Evolutionary conservation across 2,888 invertebrate genomes (phyloP), one percentile per base, ranked within the genome.

Genomic region (Strigamia maritima): DNA sequence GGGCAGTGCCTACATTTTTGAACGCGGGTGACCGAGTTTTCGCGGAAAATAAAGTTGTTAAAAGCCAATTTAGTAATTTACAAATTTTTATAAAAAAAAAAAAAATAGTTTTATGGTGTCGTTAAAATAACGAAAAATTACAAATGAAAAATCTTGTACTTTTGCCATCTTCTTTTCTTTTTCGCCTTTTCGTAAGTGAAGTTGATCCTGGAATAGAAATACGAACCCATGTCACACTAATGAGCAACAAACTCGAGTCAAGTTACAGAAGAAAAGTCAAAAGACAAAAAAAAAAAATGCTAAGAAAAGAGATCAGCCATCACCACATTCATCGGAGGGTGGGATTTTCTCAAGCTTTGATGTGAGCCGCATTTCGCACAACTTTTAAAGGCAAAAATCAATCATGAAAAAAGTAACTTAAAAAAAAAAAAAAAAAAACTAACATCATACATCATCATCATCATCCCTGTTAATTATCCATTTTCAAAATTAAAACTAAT

Each of bases 181-280:
- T 24, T 65, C 60, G 14, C 16, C 16, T 19, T 54, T 19, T 54
- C 38, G 7, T 38, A 38, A 38, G 38, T 38, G 38, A 38, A 38
- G 38, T 44, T 44, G 44, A 65, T 65, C 60, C 60, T 1, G 12
- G 60, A 2, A 4, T 12, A 22, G 60, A 65, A 65, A 65, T 65
- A 65, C 22, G 60, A 65, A 65, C 60, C 60, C 24, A 65, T 65
- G 60, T 65, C 60, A 65, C 60, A 65, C 60, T 65, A 65, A 65
- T 65, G 60, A 65, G 60, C 60, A 65, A 65, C 60, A 65, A 65
- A 24, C 60, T 24, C 22, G 22, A 12, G 12, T 65, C 60, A 7
- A 24, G 60, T 65, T 65, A 19, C 60, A 24, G 12, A 24, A 65
- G 60, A 65, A 65, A 65, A 44, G 44, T 12, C 60, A 65, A 12